These are phyloP conservation scores for Hydrochoerus hydrochaeris DNA, from an alignment of 2,113 vertebrate species.

Conservation along the genomic window DNA sequence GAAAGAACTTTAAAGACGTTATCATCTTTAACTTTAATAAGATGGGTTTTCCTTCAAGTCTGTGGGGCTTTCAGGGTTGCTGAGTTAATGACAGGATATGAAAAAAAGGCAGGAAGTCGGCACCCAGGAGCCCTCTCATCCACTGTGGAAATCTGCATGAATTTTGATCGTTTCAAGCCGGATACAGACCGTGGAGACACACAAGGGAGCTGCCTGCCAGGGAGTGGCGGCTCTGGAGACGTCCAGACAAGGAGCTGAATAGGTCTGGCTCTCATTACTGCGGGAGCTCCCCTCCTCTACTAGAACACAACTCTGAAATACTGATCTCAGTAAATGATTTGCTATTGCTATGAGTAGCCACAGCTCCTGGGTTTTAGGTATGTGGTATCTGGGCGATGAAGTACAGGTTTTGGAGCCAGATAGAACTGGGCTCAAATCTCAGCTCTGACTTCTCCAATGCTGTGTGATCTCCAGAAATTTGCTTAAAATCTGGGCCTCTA, in stretches of 20 bases:
- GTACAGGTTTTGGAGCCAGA: not conserved
- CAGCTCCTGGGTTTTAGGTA: not conserved
- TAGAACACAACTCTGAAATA: not conserved
- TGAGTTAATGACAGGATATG: slow-evolving; percentile 71
- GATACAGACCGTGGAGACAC: not conserved
- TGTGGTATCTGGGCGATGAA: not conserved
- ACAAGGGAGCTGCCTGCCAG: not conserved
- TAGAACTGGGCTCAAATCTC: not conserved
- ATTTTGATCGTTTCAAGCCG: slow-evolving; percentile 29
- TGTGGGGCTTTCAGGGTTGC: slow-evolving; percentile 53
- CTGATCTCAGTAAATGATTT: not conserved
- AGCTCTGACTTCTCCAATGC: not conserved
- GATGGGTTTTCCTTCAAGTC: not conserved
- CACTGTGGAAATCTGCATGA: slow-evolving; percentile 57
- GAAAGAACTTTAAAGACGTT: not conserved
- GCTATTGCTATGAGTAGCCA: not conserved
- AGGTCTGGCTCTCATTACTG: not conserved
- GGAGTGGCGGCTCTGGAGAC: not conserved
- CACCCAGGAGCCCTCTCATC: not conserved
- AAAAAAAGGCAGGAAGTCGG: slow-evolving; percentile 57
- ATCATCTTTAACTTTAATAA: slow-evolving; percentile 29
- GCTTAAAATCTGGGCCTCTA: not conserved
- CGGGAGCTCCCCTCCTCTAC: not conserved
- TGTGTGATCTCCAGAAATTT: not conserved
- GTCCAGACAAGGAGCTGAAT: not conserved